Percentiles rank a stretch among this genome's conserved stretches.
Conservation (phyloP, 2,113 vertebrate genomes). For the Ictidomys tridecemlineatus region DNA sequence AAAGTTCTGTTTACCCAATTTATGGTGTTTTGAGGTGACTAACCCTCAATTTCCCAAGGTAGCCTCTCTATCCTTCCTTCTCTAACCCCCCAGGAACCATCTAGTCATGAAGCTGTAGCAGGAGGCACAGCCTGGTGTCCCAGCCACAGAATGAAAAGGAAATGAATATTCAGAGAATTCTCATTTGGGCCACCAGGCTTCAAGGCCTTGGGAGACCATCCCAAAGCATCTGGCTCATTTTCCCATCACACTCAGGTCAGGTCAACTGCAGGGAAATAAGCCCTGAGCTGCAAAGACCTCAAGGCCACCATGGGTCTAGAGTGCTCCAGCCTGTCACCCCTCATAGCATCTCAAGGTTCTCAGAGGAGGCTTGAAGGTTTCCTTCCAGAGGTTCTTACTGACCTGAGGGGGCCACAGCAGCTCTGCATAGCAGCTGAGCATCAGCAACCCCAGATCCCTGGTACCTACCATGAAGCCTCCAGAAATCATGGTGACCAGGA, state of each 20-base stretch:
- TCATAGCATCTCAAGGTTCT: background rate
- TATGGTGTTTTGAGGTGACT: background rate
- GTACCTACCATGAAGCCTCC: background rate
- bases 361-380: too few species aligned
- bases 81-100: background rate
- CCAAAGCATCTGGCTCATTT: background rate
- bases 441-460: accelerated
- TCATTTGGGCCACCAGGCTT: background rate
- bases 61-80: background rate
- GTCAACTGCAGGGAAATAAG: background rate
- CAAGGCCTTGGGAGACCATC: background rate
- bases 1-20: background rate
- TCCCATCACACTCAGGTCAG: too few species aligned
- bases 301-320: background rate
- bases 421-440: background rate
- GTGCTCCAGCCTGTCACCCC: background rate
- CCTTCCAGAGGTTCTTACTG: background rate
- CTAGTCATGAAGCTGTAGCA: background rate
- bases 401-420: background rate
- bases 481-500: background rate
- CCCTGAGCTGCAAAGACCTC: background rate
- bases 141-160: background rate
- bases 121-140: too few species aligned
- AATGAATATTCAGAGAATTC: too few species aligned
- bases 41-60: background rate